phyloP scores from a whole-genome alignment of 2,113 vertebrate genomes.

The Etheostoma spectabile region DNA sequence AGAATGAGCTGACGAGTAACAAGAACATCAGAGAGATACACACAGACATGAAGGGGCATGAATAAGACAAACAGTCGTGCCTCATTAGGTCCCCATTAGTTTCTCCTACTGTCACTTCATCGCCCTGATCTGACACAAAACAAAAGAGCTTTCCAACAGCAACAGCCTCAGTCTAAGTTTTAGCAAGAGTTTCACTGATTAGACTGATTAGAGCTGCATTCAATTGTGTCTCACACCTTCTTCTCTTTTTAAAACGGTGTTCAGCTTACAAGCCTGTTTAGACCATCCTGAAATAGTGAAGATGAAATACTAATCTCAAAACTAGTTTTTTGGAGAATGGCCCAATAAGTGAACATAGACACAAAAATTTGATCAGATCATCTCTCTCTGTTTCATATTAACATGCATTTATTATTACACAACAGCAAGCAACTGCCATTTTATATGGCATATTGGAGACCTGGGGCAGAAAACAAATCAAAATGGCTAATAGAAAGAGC shows the following conservation, averaged over 20 bases:
- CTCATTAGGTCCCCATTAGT: slow-evolving; percentile 21
- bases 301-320: neutral
- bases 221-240: neutral
- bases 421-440: too few species aligned
- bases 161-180: slow-evolving; percentile 8
- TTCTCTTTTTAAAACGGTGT: slow-evolving; percentile 16
- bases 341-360: neutral
- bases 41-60: slow-evolving; percentile 14
- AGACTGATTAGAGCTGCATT: neutral
- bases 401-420: neutral
- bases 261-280: neutral
- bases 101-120: slow-evolving; percentile 2
- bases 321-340: neutral
- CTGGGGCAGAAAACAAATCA: neutral
- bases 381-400: neutral
- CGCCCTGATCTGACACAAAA: neutral
- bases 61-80: slow-evolving; percentile 14
- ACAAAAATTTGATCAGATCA: neutral
- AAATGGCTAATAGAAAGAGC: neutral
- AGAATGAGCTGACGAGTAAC: neutral
- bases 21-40: slow-evolving; percentile 1
- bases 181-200: slow-evolving; percentile 29
- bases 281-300: neutral
- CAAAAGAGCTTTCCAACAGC: slow-evolving; percentile 17
- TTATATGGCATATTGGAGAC: neutral